Evolutionary conservation across 2,113 vertebrate genomes (phyloP), one percentile per base, ranked within the genome.

Genomic region (Oncorhynchus gorbuscha): DNA sequence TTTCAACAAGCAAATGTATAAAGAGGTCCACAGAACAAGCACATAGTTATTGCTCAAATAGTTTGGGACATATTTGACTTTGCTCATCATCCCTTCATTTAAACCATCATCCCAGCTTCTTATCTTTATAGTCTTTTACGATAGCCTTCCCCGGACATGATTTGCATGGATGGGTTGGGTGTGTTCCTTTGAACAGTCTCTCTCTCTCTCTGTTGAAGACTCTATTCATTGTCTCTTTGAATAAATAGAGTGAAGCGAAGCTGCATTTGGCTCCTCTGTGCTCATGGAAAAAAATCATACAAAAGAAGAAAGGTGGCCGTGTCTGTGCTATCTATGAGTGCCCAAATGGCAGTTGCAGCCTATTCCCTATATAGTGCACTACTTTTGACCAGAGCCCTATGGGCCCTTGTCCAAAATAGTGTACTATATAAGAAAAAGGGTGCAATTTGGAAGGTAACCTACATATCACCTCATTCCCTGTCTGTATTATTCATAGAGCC

Each of bases 401-500:
- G 49, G 49, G 13, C 14, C 49, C 12, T 13, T 16, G 51, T 14
- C 16, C 51, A 18, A 5, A 18, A 18, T 16, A 55, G 51, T 55
- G 51, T 16, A 55, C 51, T 55, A 55, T 18, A 55, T 18, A 16
- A 16, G 16, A 18, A 55, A 18, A 16, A 55, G 14, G 51, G 4
- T 16, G 49, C 49, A 4, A 16, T 51, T 51, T 51, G 14, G 12
- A 14, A 55, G 13, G 16, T 55, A 18, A 14, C 16, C 51, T 55
- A 18, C 16, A 87, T 87, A 73, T 85, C 69, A 75, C 86, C 76
- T 83, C 81, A 78, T 87, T 74, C 1, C 79, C 14, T 18, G 30
- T 76, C 76, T 88, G 73, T 79, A 84, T 88, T 71, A 87, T 88
- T 87, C 72, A 86, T 87, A 78, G 32, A 74, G 75, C 83, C 30